These are phyloP conservation scores for Creontiades dilutus DNA, from an alignment of 2,888 invertebrate genomes.

Conservation along the genomic window DNA sequence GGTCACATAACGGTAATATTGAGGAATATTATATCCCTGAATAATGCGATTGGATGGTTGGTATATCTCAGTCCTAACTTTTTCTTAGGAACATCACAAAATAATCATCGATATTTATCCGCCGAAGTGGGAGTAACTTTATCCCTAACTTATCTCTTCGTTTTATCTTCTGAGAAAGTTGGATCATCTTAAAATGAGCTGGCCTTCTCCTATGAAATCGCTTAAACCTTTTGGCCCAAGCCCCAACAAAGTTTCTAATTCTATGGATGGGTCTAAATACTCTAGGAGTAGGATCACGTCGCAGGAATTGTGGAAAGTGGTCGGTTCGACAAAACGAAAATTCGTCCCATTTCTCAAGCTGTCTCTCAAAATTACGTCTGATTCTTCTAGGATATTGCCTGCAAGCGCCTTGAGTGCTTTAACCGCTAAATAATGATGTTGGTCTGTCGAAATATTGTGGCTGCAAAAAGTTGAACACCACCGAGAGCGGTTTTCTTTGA, in stretches of 20 bases:
- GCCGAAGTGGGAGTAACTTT: too few relatives aligned
- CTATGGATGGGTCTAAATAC: background rate
- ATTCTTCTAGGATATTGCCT: background rate
- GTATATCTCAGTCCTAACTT: too few relatives aligned
- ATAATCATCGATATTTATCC: too few relatives aligned
- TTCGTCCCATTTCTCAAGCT: background rate
- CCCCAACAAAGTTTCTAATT: constrained; percentile 33
- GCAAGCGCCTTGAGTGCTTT: too few relatives aligned
- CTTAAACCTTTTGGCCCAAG: constrained; percentile 52
- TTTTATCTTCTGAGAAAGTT: background rate
- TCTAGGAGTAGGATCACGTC: background rate
- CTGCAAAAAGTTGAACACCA: background rate
- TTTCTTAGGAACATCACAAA: too few relatives aligned
- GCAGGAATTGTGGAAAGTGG: constrained; percentile 4
- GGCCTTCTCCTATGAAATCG: background rate
- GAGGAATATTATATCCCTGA: too few relatives aligned
- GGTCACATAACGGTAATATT: too few relatives aligned
- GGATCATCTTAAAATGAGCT: constrained; percentile 1
- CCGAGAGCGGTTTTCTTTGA: background rate
- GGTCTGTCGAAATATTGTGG: background rate
- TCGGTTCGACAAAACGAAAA: background rate
- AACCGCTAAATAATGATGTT: background rate
- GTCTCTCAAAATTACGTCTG: background rate
- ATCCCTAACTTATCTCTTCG: too few relatives aligned
- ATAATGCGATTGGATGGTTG: too few relatives aligned